A percentile compares a stretch with the other conserved stretches of the same genome.
Conservation (phyloP, 2,888 invertebrate species). For the Trilocha varians region DNA sequence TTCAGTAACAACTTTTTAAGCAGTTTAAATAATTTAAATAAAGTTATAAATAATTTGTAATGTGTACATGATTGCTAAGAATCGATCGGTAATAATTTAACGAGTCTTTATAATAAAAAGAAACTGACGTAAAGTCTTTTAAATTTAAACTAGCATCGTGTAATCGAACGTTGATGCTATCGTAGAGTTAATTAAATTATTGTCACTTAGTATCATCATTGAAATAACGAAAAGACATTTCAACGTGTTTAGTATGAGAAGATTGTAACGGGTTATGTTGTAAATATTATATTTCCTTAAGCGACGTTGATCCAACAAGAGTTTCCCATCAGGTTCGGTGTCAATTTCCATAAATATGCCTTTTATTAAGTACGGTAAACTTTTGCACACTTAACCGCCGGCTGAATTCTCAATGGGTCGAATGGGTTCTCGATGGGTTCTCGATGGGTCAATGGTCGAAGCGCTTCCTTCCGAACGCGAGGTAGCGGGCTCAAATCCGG, state of each 20-base stretch:
- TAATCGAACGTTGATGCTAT: conserved; percentile 31
- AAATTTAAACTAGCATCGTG: conserved; percentile 20
- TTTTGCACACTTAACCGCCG: conserved; percentile 47
- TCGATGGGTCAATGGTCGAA: too few species aligned
- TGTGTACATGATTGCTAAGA: neutral
- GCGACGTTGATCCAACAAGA: conserved; percentile 40
- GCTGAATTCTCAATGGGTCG: conserved; percentile 21
- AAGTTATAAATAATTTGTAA: neutral
- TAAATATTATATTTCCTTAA: conserved; percentile 65
- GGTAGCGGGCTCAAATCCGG: too few species aligned
- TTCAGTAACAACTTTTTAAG: too few species aligned
- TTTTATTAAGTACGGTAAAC: conserved; percentile 56
- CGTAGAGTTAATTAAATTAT: conserved; percentile 48
- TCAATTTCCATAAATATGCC: conserved; percentile 65
- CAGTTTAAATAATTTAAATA: too few species aligned
- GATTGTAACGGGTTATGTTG: conserved; percentile 55
- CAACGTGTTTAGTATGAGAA: conserved; percentile 52
- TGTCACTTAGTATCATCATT: conserved; percentile 35
- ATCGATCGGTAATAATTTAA: conserved; percentile 2
- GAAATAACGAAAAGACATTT: conserved; percentile 38
- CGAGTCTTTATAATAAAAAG: conserved; percentile 20
- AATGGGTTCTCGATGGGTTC: too few species aligned
- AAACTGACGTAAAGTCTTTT: conserved; percentile 20
- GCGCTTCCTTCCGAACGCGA: too few species aligned
- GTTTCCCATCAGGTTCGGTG: conserved; percentile 38